Base-by-base conservation (phyloP, 2,888 invertebrate genomes). In the Cloeon dipterum region DNA sequence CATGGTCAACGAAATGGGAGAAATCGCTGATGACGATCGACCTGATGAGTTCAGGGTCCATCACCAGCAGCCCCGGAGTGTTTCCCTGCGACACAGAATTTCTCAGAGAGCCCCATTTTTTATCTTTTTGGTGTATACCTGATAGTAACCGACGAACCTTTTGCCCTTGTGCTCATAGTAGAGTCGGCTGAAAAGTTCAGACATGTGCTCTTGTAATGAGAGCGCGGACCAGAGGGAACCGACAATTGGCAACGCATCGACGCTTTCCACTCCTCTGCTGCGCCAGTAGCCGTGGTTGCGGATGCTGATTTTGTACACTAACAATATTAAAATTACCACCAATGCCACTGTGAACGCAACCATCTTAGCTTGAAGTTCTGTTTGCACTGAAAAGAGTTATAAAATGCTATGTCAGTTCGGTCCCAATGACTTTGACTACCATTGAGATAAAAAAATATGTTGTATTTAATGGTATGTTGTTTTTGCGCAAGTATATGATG, bases 1-100 rank as follows among this genome's bases (percentile, higher is more conserved):
- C 41, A 3, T 37, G 34, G 20, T 42, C 41, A n/a, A 38, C 35
- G 25, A 42, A 42, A 38, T 35, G 14, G 11, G 17, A 36, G 17
- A 42, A 39, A 20, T 39, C 39, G 26, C 39, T 39, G 2, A 39
- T 20, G 18, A 38, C 10, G 16, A 39, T 20, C 23, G 14, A 17
- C 18, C 18, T 33, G 8, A 33, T 18, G 17, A 33, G 18, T 16
- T 33, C 34, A 7, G 34, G 34, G 33, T 33, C 34, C 19, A n/a
- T 33, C 7, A 33, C 14, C 13, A 33, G 5, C 7, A 33, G 13
- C 14, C 17, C 34, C 5, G 34, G 34, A n/a, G 14, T 5, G n/a
- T 13, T 16, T 2, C n/a, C 17, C 34, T 33, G 16, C 14, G 29
- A 11, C n/a, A 11, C 7, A 29, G 29, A 8, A 14, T 29, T 29